A percentile compares a stretch with the other conserved stretches of the same genome.
phyloP scores from a whole-genome alignment of 2,888 invertebrate species.

The Epistrophe eligans region DNA sequence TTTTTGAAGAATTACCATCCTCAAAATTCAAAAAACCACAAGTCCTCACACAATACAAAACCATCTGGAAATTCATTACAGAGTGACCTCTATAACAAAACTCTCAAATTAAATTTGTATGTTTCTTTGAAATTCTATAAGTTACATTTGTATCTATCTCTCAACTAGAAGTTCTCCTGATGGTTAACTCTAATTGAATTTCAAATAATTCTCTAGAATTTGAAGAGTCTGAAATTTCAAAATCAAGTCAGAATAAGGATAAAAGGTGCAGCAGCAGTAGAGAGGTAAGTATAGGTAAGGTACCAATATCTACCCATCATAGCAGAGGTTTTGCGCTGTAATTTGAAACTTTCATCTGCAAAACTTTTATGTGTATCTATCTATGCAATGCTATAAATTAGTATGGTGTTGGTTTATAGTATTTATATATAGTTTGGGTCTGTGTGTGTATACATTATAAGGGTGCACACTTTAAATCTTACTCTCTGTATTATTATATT shows the following conservation, averaged over 20 bases:
- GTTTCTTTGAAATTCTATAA: slow-evolving; percentile 6
- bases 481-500: not conserved
- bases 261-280: not conserved
- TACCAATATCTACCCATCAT: too few relatives aligned
- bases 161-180: slow-evolving; percentile 7
- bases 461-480: not conserved
- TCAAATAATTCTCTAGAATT: not conserved
- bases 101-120: slow-evolving; percentile 16
- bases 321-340: not conserved
- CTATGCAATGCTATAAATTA: slow-evolving; percentile 13
- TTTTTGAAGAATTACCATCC: not conserved
- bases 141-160: slow-evolving; percentile 8
- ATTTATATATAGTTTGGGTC: too few relatives aligned
- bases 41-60: not conserved
- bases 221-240: slow-evolving; percentile 14
- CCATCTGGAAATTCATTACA: not conserved
- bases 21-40: not conserved
- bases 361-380: not conserved
- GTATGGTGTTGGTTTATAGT: slow-evolving; percentile 1
- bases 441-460: not conserved
- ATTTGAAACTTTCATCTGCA: slow-evolving; percentile 18
- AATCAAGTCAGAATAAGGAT: not conserved
- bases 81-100: not conserved
- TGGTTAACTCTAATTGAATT: slow-evolving; percentile 26
- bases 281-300: too few relatives aligned